Conservation (phyloP, 2,888 invertebrate species). For the Stenichneumon culpator region DNA sequence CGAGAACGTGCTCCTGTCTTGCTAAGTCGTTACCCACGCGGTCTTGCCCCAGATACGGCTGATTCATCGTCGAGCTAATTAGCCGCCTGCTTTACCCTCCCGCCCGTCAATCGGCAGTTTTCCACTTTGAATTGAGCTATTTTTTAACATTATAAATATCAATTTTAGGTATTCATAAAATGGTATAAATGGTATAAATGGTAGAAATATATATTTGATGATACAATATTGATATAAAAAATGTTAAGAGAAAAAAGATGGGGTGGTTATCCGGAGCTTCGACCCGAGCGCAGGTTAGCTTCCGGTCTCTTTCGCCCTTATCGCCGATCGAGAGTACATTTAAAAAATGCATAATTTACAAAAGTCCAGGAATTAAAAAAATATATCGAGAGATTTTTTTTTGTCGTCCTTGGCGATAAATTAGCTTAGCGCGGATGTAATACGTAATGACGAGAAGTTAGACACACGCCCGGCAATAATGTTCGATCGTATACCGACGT, state of each 20-base stretch:
- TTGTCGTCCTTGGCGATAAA: not conserved
- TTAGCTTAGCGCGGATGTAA: not conserved
- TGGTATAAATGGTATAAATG: no score
- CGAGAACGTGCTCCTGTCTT: not conserved
- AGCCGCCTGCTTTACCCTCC: not conserved
- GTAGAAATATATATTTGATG: no score
- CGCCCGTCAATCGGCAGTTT: not conserved
- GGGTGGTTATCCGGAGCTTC: no score
- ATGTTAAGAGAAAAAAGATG: no score
- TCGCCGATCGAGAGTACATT: no score
- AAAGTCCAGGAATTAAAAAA: no score
- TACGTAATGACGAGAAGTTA: slow-evolving; percentile 30
- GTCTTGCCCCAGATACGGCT: slow-evolving; percentile 16
- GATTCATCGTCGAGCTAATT: slow-evolving; percentile 8
- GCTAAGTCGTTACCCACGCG: not conserved
- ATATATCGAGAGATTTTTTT: not conserved
- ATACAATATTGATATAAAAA: no score
- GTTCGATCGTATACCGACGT: slow-evolving; percentile 8
- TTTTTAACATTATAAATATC: not conserved
- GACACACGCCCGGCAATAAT: slow-evolving; percentile 12
- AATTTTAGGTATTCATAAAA: no score
- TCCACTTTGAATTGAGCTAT: not conserved
- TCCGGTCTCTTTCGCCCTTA: no score
- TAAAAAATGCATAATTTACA: no score
- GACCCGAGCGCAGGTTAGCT: no score